Percentiles rank a stretch among this genome's conserved stretches.
phyloP scores from a whole-genome alignment of 2,797 vertebrate species.

The Craterocephalus amniculus region DNA sequence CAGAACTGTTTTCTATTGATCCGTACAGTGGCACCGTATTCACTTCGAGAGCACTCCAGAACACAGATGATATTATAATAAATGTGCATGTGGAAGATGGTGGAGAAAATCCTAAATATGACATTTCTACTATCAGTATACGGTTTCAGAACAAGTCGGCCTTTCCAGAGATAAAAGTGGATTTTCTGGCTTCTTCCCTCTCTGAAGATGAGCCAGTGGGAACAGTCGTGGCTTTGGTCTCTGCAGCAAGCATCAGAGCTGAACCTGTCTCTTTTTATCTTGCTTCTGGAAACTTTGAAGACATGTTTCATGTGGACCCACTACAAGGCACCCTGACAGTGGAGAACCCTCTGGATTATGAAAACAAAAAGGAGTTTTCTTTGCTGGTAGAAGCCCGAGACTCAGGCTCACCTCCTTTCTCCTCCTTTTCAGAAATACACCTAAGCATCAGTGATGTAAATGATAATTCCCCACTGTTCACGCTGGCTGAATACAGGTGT shows the following conservation, averaged over 20 bases:
- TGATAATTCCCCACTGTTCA: constrained; percentile 82
- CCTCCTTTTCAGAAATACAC: constrained; percentile 77
- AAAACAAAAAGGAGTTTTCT: constrained; percentile 72
- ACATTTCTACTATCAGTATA: constrained; percentile 78
- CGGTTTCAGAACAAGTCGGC: constrained; percentile 76
- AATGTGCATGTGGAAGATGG: constrained; percentile 77
- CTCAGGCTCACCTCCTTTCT: constrained; percentile 82
- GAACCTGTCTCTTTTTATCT: constrained; percentile 79
- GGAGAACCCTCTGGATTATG: constrained; percentile 80
- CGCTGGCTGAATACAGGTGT: constrained; percentile 75
- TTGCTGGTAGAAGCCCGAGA: constrained; percentile 83
- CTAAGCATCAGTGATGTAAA: constrained; percentile 81
- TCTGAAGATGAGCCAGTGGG: constrained; percentile 74
- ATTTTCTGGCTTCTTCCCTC: constrained; percentile 56
- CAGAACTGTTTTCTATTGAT: constrained; percentile 75
- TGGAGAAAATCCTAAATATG: constrained; percentile 75
- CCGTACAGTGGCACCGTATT: constrained; percentile 74
- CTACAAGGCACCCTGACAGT: constrained; percentile 73
- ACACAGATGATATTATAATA: constrained; percentile 68
- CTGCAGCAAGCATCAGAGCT: constrained; percentile 65
- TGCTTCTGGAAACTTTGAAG: constrained; percentile 78
- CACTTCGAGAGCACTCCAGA: constrained; percentile 43
- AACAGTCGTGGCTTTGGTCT: constrained; percentile 70
- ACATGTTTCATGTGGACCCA: constrained; percentile 76
- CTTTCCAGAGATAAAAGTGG: constrained; percentile 76